Conservation (phyloP, 2,888 invertebrate genomes). For the Cryptophagus acutangulus region DNA sequence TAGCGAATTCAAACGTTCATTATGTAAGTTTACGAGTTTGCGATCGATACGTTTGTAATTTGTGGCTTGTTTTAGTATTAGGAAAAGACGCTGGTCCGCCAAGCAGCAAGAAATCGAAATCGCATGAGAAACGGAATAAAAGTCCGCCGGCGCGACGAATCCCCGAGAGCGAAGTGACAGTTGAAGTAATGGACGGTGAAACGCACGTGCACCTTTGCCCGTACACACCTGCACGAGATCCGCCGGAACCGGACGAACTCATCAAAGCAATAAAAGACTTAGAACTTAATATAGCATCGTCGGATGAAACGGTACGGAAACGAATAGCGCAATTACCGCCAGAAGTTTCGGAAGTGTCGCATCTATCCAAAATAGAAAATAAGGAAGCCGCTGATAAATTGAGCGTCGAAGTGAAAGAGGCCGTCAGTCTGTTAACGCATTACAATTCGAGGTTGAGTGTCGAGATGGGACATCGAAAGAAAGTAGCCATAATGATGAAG, state of each 20-base stretch:
- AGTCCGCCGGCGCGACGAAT: constrained; percentile 51
- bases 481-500: constrained; percentile 77
- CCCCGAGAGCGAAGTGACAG: constrained; percentile 50
- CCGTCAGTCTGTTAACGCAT: constrained; percentile 77
- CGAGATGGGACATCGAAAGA: constrained; percentile 86
- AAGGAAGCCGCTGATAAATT: constrained; percentile 75
- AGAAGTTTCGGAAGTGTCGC: constrained; percentile 87
- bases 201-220: constrained; percentile 75
- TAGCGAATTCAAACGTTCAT: constrained; percentile 67
- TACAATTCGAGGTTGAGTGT: constrained; percentile 82
- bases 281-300: constrained; percentile 91
- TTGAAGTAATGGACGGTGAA: constrained; percentile 60
- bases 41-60: constrained; percentile 3
- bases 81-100: constrained; percentile 51
- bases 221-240: constrained; percentile 74
- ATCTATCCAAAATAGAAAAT: constrained; percentile 81
- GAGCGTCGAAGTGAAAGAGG: constrained; percentile 80
- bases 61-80: constrained; percentile 29
- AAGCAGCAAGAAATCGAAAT: constrained; percentile 48
- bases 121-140: constrained; percentile 34
- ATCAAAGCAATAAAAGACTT: constrained; percentile 79
- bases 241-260: constrained; percentile 89
- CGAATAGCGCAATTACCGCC: constrained; percentile 90
- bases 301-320: constrained; percentile 88
- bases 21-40: constrained; percentile 48